Percentiles rank a stretch among this genome's conserved stretches.
Conservation (phyloP, 2,113 vertebrate genomes). For the Tor tambroides region DNA sequence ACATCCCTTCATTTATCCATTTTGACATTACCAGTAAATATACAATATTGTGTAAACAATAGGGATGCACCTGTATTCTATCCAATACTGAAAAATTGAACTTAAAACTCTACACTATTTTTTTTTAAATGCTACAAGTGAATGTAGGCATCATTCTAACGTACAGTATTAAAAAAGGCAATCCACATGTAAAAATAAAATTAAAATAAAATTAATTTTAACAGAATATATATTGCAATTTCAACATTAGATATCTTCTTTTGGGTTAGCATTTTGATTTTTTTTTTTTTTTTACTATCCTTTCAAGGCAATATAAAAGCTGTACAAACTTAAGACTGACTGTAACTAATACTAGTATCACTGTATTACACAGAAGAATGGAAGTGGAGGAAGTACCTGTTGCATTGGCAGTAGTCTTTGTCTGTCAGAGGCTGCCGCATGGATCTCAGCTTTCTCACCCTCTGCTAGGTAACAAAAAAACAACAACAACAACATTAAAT, state of each 20-base stretch:
- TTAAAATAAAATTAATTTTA: background rate
- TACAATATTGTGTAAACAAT: background rate
- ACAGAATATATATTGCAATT: background rate
- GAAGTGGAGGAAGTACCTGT: conserved; percentile 58
- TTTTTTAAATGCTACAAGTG: too few relatives aligned
- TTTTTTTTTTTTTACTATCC: background rate
- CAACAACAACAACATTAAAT: background rate
- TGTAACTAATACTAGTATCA: background rate
- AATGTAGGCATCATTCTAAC: background rate
- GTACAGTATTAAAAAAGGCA: background rate
- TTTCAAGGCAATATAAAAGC: background rate
- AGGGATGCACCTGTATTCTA: background rate
- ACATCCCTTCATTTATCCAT: background rate
- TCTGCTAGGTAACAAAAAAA: conserved; percentile 55
- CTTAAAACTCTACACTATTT: background rate
- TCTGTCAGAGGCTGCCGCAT: conserved; percentile 38
- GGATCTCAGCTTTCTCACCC: conserved; percentile 55
- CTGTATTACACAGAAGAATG: background rate
- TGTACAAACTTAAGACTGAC: background rate
- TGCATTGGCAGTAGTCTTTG: conserved; percentile 71
- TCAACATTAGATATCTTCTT: background rate
- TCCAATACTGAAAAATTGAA: background rate
- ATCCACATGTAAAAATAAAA: background rate
- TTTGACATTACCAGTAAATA: background rate
- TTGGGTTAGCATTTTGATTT: background rate